Evolutionary conservation across 2,113 vertebrate species (phyloP).

Genomic region (Pteronura brasiliensis): DNA sequence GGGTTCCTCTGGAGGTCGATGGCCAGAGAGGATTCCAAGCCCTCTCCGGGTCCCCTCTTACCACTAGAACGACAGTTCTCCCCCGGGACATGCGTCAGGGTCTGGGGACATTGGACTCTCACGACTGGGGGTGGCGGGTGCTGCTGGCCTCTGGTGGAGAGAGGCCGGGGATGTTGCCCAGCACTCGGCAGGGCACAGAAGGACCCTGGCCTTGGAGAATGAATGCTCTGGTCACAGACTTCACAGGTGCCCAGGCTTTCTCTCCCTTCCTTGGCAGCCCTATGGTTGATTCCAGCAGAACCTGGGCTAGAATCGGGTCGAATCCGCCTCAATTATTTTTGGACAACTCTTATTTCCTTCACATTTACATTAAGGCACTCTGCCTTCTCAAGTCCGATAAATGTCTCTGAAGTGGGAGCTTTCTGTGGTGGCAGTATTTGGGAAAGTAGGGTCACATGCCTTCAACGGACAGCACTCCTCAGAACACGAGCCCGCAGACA

Average conservation of each 20-base stretch:
- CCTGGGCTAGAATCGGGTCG: not conserved
- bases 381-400: not conserved
- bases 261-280: not conserved
- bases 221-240: not conserved
- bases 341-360: not conserved
- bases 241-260: fast-evolving
- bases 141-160: not conserved
- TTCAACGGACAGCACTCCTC: fast-evolving
- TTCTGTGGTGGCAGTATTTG: not conserved
- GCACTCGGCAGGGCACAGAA: fast-evolving
- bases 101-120: not conserved
- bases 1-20: fast-evolving
- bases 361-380: not conserved
- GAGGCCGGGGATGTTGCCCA: not conserved
- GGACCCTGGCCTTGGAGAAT: no score
- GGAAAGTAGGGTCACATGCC: not conserved
- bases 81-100: fast-evolving
- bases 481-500: not conserved
- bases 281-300: not conserved
- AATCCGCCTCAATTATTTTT: not conserved
- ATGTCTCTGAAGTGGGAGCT: not conserved
- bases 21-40: not conserved
- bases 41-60: not conserved
- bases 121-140: fast-evolving
- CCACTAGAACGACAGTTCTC: not conserved